phyloP scores from a whole-genome alignment of 2,888 invertebrate genomes.

The Microctonus brassicae region DNA sequence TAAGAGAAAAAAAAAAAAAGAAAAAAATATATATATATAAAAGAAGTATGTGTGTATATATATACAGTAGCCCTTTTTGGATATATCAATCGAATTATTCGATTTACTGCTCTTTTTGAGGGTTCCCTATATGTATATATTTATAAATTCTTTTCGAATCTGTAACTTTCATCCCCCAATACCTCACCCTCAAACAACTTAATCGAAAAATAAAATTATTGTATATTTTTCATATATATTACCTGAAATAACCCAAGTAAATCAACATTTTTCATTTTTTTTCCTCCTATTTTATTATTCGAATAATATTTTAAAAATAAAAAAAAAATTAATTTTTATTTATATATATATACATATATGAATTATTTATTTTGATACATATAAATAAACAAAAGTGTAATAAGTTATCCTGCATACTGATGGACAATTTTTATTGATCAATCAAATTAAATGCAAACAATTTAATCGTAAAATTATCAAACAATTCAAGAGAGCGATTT shows the following conservation, averaged over 20 bases:
- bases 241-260: too few species aligned
- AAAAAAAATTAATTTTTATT: too few species aligned
- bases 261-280: too few species aligned
- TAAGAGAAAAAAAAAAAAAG: conserved; percentile 6
- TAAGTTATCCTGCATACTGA: not conserved
- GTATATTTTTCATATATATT: not conserved
- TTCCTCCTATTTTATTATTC: too few species aligned
- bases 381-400: not conserved
- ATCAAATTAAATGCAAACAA: conserved; percentile 59
- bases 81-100: conserved; percentile 67
- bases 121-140: not conserved
- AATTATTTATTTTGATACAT: too few species aligned
- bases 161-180: conserved; percentile 51
- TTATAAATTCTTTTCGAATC: conserved; percentile 34
- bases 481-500: conserved; percentile 35
- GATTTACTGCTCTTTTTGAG: conserved; percentile 67
- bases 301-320: too few species aligned
- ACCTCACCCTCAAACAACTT: not conserved
- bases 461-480: conserved; percentile 63
- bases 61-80: conserved; percentile 45
- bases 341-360: too few species aligned
- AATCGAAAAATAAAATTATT: not conserved
- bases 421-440: conserved; percentile 28
- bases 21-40: conserved; percentile 21
- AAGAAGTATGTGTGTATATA: too few species aligned